phyloP scores from a whole-genome alignment of 2,888 invertebrate genomes.

The Eupeodes luniger region DNA sequence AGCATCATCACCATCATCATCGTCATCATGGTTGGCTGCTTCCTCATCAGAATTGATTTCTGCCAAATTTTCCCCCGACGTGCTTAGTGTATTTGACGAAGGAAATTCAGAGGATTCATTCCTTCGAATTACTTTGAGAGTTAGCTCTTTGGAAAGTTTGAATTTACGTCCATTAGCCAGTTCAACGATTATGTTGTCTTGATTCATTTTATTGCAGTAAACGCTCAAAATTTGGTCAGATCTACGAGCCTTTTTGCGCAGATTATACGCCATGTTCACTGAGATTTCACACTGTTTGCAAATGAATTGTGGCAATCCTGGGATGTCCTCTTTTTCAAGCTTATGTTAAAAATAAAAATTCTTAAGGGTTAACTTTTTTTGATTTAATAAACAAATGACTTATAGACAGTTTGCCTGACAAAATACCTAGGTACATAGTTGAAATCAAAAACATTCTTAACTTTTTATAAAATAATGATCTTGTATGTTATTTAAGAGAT shows the following conservation, averaged over 20 bases:
- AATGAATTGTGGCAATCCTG: conserved; percentile 80
- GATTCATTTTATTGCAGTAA: conserved; percentile 75
- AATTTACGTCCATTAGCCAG: conserved; percentile 64
- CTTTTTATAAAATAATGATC: too few relatives aligned
- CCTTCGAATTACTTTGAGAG: conserved; percentile 55
- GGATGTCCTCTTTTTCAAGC: conserved; percentile 62
- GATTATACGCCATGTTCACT: conserved; percentile 81
- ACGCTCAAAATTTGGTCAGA: conserved; percentile 80
- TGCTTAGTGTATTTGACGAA: not conserved
- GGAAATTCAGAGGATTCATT: conserved; percentile 3
- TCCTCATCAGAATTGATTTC: conserved; percentile 57
- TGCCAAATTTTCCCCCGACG: not conserved
- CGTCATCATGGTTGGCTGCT: conserved; percentile 38
- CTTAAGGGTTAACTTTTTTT: too few relatives aligned
- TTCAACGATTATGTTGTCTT: conserved; percentile 63
- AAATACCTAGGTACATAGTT: too few relatives aligned
- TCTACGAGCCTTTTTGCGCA: conserved; percentile 81
- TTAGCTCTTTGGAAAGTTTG: conserved; percentile 61
- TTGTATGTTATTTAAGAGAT: not conserved
- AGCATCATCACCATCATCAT: conserved; percentile 22
- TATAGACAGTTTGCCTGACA: too few relatives aligned
- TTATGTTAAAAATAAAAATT: not conserved
- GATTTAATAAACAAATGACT: too few relatives aligned
- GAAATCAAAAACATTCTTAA: too few relatives aligned
- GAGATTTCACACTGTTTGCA: conserved; percentile 81